phyloP scores from a whole-genome alignment of 2,113 vertebrate species.

The Heteronetta atricapilla region DNA sequence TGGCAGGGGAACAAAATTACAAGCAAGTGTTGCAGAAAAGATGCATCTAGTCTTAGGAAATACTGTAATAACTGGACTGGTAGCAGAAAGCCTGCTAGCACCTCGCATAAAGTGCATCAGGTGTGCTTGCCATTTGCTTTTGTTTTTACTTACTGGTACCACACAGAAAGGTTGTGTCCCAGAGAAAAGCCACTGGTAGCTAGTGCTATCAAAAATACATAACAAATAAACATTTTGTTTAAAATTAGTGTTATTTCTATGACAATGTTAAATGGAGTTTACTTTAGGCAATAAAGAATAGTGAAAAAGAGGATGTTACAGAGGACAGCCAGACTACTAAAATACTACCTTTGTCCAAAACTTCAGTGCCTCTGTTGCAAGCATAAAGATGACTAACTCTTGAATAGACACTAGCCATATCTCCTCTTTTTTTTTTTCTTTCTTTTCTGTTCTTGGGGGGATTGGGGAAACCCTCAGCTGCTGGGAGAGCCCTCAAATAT shows the following conservation, averaged over 20 bases:
- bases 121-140: background rate
- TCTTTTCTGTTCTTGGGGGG: background rate
- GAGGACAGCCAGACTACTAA: background rate
- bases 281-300: background rate
- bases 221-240: background rate
- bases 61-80: background rate
- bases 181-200: background rate
- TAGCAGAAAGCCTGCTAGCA: background rate
- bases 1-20: conserved; percentile 30
- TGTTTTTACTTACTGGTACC: background rate
- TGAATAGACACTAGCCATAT: background rate
- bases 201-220: background rate
- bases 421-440: background rate
- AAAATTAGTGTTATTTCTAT: background rate
- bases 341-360: background rate
- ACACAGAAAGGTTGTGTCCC: background rate
- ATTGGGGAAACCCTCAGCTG: background rate
- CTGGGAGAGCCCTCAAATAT: background rate
- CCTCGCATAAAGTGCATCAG: background rate
- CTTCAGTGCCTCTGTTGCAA: background rate
- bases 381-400: background rate
- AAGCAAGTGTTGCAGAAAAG: conserved; percentile 1
- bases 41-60: background rate
- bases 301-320: background rate
- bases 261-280: background rate